These are phyloP conservation scores for Siderastrea siderea DNA, from an alignment of 92 coral and sea anemone species.

Conservation along the genomic window DNA sequence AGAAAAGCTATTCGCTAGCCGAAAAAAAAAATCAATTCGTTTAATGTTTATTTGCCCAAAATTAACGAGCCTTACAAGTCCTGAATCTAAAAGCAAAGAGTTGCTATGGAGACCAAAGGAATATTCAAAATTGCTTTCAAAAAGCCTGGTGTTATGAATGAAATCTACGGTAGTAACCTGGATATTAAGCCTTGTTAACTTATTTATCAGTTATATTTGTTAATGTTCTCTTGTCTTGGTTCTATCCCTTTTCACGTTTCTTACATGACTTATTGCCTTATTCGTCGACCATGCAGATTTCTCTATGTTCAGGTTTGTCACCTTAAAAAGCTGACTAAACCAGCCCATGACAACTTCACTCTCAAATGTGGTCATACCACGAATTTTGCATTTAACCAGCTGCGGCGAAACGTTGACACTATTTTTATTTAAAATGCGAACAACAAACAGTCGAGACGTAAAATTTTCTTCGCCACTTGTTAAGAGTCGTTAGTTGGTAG, in stretches of 20 bases:
- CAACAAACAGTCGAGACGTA: background rate
- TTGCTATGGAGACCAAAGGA: background rate
- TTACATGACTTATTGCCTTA: background rate
- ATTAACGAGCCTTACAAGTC: too few relatives aligned
- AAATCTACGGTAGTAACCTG: background rate
- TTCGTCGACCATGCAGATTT: constrained; percentile 10
- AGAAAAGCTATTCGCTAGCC: too few relatives aligned
- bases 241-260: background rate
- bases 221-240: background rate
- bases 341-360: background rate
- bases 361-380: background rate
- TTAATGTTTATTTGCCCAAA: too few relatives aligned
- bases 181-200: background rate
- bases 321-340: constrained; percentile 40
- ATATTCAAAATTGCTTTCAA: too few relatives aligned
- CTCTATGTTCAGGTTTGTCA: background rate
- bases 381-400: constrained; percentile 17
- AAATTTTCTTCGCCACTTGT: background rate
- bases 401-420: background rate
- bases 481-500: background rate
- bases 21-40: too few relatives aligned
- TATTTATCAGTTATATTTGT: background rate
- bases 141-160: too few relatives aligned
- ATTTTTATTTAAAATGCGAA: background rate
- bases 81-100: background rate